Conservation (phyloP, 2,888 invertebrate genomes). For the Tachystola acroxantha region DNA sequence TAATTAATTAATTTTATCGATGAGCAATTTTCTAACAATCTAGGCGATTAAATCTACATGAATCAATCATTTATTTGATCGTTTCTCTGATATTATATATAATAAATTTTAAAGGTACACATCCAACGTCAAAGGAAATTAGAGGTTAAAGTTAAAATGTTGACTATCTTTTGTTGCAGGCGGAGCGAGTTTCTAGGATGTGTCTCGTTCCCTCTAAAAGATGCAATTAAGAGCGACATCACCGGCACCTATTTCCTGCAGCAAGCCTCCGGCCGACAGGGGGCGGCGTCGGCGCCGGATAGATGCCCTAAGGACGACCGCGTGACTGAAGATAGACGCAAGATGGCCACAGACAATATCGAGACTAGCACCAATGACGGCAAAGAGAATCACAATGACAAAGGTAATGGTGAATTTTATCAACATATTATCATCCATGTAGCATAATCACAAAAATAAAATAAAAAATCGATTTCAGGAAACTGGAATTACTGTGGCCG, state of each 20-base stretch:
- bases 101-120: too few species aligned
- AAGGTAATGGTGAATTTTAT: constrained; percentile 35
- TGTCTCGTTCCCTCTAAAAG: constrained; percentile 92
- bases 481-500: too few species aligned
- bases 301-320: constrained; percentile 37
- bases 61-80: too few species aligned
- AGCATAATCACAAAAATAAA: too few species aligned
- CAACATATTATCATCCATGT: background rate
- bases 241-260: constrained; percentile 86
- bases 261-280: constrained; percentile 46
- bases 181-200: constrained; percentile 96
- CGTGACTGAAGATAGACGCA: constrained; percentile 52
- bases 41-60: too few species aligned
- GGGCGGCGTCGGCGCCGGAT: constrained; percentile 33
- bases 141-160: too few species aligned
- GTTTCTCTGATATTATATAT: too few species aligned
- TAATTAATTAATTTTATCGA: too few species aligned
- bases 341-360: constrained; percentile 72
- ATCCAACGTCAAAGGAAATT: too few species aligned
- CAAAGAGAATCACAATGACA: constrained; percentile 62
- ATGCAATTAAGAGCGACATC: constrained; percentile 84
- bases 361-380: constrained; percentile 68
- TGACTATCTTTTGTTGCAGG: constrained; percentile 80
- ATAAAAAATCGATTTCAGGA: too few species aligned
- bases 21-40: too few species aligned